Base-by-base conservation (phyloP, 2,797 vertebrate species). In the Pantherophis alleghaniensis region DNA sequence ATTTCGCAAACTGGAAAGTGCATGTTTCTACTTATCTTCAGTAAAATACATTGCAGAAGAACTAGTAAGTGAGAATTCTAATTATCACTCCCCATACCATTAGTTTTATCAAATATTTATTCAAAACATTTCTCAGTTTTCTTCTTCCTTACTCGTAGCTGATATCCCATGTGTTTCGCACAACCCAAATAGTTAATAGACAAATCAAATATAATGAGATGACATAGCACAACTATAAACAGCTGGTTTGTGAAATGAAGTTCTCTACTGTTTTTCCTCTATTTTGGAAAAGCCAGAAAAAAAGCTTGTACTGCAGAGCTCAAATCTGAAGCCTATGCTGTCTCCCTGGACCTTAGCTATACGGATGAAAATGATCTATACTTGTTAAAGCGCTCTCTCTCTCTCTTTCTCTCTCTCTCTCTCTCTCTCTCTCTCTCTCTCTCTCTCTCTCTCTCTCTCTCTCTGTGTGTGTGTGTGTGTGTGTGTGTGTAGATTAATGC, bases 141-240 rank as follows among this genome's bases (percentile, higher is more conserved):
- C 96, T 95, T 92, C 69, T 91, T 86, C 87, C 0, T 96, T 96
- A 96, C 26, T 94, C 90, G 89, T 92, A 92, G 95, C 92, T 96
- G 90, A n/a, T 95, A 96, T 93, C 79, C 96, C 96, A 95, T 0
- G 37, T 22, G 56, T 92, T 61, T 22, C 89, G 79, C 94, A 0
- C 89, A 94, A 95, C 91, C 91, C 95, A 96, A 97, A 96, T 96
- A 96, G 94, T 66, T 94, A 95, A 94, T 95, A 94, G 92, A 92
- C 91, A 96, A 97, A 95, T 94, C 95, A 96, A 66, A 92, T 74
- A 95, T 94, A 96, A 94, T 94, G 74, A 95, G 69, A 66, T 91
- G 92, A 24, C 96, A 93, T 51, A 93, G 93, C 92, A 51, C 56
- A 86, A 61, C 86, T 96, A 94, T 90, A 94, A 94, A 92, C 90